Evolutionary conservation across 2,797 vertebrate genomes (phyloP).

Genomic region (Clarias fuscus): DNA sequence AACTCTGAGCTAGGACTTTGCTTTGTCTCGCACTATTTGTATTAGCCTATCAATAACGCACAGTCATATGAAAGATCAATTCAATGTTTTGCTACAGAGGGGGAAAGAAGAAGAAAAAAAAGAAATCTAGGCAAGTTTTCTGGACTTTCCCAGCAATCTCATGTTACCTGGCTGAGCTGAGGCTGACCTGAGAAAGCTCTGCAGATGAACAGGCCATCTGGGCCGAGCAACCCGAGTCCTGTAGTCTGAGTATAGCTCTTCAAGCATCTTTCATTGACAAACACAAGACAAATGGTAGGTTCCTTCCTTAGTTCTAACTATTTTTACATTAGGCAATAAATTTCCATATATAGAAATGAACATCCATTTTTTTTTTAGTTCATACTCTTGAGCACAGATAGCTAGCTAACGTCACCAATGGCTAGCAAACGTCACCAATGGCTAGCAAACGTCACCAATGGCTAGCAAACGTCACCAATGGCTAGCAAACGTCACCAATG

Average conservation of each 20-base stretch:
- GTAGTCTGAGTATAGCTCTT: background rate
- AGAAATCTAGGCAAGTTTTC: slow-evolving; percentile 62
- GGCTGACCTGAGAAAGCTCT: slow-evolving; percentile 69
- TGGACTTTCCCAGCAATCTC: slow-evolving; percentile 69
- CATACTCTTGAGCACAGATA: background rate
- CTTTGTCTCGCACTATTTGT: background rate
- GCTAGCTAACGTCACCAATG: background rate
- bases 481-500: too few species aligned
- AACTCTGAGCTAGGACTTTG: background rate
- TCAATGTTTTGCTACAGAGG: background rate
- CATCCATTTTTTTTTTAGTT: too few species aligned
- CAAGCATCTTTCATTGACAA: background rate
- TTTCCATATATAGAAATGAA: background rate
- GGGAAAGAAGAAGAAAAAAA: background rate
- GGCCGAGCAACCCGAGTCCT: slow-evolving; percentile 72
- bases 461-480: too few species aligned
- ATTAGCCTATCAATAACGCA: background rate
- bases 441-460: too few species aligned
- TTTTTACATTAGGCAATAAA: background rate
- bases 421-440: too few species aligned
- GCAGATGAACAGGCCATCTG: slow-evolving; percentile 77
- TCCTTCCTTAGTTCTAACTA: background rate
- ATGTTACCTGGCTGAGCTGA: slow-evolving; percentile 72
- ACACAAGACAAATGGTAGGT: background rate
- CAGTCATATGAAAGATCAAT: background rate